Evolutionary conservation across 2,888 invertebrate genomes (phyloP).

Genomic region (Catocala fraxini): DNA sequence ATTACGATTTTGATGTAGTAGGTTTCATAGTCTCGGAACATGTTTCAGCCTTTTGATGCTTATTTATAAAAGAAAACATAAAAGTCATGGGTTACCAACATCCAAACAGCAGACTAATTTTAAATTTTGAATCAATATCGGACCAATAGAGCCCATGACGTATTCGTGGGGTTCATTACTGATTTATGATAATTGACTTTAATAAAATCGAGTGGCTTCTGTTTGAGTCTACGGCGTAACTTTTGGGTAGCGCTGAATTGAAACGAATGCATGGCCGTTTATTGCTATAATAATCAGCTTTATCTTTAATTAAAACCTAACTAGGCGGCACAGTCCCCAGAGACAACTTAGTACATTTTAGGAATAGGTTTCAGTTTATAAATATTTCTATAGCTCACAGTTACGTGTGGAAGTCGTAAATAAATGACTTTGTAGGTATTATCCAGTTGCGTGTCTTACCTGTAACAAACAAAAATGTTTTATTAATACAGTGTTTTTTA

Average conservation of each 20-base stretch:
- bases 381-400: slow-evolving; percentile 11
- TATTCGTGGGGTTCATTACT: slow-evolving; percentile 60
- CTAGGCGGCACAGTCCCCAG: background rate
- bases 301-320: slow-evolving; percentile 6
- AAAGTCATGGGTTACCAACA: slow-evolving; percentile 36
- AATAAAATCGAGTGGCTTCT: slow-evolving; percentile 58
- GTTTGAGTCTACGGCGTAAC: slow-evolving; percentile 22
- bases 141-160: slow-evolving; percentile 50
- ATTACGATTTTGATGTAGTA: slow-evolving; percentile 7
- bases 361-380: slow-evolving; percentile 4
- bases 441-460: slow-evolving; percentile 59
- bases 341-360: slow-evolving; percentile 1
- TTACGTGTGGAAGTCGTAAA: slow-evolving; percentile 17
- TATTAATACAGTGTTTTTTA: slow-evolving; percentile 41
- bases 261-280: slow-evolving; percentile 7
- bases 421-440: slow-evolving; percentile 19
- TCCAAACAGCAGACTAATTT: slow-evolving; percentile 52
- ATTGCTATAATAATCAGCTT: slow-evolving; percentile 4
- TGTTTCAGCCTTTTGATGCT: background rate
- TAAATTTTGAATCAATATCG: slow-evolving; percentile 57
- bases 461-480: slow-evolving; percentile 64
- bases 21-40: background rate
- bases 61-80: slow-evolving; percentile 5
- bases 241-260: slow-evolving; percentile 17
- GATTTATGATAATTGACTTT: slow-evolving; percentile 65